Conservation (phyloP, 2,888 invertebrate species). For the Chloromyia formosa region DNA sequence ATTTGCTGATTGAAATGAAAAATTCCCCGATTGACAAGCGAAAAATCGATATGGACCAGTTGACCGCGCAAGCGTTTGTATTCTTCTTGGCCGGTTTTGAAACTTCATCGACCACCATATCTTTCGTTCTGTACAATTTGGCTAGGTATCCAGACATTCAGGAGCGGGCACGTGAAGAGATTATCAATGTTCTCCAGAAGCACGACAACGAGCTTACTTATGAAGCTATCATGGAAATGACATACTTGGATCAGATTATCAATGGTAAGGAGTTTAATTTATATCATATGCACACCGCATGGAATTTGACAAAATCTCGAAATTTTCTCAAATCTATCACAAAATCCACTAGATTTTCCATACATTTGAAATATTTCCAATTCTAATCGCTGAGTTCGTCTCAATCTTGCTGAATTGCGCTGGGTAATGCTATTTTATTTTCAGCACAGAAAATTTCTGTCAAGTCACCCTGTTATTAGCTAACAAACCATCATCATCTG, state of each 20-base stretch:
- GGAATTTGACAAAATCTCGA: no score
- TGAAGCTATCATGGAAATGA: conserved; percentile 27
- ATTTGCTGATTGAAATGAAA: conserved; percentile 66
- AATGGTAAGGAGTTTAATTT: conserved; percentile 1
- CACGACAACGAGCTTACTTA: conserved; percentile 8
- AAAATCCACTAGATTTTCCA: no score
- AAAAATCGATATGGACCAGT: conserved; percentile 11
- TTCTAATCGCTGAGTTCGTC: no score
- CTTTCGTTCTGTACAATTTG: background rate
- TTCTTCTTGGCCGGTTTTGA: conserved; percentile 17
- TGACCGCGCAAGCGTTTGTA: conserved; percentile 10
- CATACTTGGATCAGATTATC: background rate
- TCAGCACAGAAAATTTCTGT: no score
- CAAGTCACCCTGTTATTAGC: no score
- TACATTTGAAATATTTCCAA: no score
- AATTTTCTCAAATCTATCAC: no score
- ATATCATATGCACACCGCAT: no score
- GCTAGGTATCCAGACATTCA: background rate
- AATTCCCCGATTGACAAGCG: conserved; percentile 24
- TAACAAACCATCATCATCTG: no score
- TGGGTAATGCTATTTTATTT: no score
- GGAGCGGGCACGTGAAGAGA: conserved; percentile 5
- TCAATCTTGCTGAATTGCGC: no score
- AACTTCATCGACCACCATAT: conserved; percentile 12
- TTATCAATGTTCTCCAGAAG: background rate